phyloP scores from a whole-genome alignment of 2,888 invertebrate species.

The Volucella bombylans region DNA sequence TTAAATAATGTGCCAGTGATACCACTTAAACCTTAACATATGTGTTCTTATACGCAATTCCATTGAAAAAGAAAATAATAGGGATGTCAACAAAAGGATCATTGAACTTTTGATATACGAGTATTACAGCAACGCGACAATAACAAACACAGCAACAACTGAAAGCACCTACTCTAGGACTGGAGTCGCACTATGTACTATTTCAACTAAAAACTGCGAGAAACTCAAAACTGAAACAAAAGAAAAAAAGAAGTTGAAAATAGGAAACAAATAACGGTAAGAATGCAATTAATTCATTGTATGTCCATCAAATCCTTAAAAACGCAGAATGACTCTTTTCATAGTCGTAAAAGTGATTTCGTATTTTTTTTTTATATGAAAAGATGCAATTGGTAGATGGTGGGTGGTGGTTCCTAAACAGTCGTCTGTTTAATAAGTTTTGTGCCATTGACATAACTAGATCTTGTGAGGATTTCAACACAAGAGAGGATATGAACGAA shows the following conservation, averaged over 20 bases:
- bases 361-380: background rate
- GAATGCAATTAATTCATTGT: constrained; percentile 68
- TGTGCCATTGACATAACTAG: constrained; percentile 69
- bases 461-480: constrained; percentile 62
- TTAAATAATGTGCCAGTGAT: constrained; percentile 48
- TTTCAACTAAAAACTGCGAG: constrained; percentile 29
- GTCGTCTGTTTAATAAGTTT: constrained; percentile 33
- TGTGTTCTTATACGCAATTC: constrained; percentile 60
- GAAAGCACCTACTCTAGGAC: constrained; percentile 37
- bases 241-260: constrained; percentile 2
- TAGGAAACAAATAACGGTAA: constrained; percentile 59
- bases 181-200: constrained; percentile 28
- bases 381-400: constrained; percentile 15
- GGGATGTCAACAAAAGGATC: constrained; percentile 73
- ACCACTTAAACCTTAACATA: constrained; percentile 39
- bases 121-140: constrained; percentile 51
- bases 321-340: constrained; percentile 5
- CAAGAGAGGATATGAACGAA: constrained; percentile 48
- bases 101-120: constrained; percentile 67
- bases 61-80: constrained; percentile 31
- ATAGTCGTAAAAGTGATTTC: constrained; percentile 1
- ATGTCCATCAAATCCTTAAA: constrained; percentile 50
- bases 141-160: constrained; percentile 72
- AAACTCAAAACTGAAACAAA: too few species aligned
- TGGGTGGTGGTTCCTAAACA: constrained; percentile 24